Percentiles rank a stretch among this genome's conserved stretches.
phyloP scores from a whole-genome alignment of 2,888 invertebrate genomes.

The Hirudinaria manillensis region DNA sequence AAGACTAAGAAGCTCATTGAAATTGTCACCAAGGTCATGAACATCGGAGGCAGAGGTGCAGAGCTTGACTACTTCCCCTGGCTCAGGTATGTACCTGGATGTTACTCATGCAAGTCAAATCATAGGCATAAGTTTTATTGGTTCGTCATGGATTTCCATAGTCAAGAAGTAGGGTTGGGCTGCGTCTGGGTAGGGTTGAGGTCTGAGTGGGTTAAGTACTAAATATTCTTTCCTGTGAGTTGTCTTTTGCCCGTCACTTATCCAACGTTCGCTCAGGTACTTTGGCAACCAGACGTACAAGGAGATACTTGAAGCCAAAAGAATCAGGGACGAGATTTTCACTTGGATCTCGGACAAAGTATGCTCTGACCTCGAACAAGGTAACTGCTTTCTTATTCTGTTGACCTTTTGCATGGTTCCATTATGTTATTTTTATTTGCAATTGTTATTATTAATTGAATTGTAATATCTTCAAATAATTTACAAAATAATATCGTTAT shows the following conservation, averaged over 20 bases:
- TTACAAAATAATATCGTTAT: not conserved
- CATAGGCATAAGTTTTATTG: no score
- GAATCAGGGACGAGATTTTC: constrained; percentile 40
- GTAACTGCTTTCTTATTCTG: not conserved
- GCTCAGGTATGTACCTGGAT: no score
- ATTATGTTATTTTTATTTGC: not conserved
- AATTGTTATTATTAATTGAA: not conserved
- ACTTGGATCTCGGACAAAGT: constrained; percentile 30
- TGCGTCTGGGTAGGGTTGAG: no score
- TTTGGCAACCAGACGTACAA: constrained; percentile 39
- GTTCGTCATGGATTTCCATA: no score
- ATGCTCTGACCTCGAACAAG: constrained; percentile 7
- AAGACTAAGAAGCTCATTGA: constrained; percentile 26
- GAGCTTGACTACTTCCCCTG: constrained; percentile 45
- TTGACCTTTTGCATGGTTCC: not conserved
- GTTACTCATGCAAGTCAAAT: no score
- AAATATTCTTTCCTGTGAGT: no score
- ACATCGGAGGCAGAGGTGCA: constrained; percentile 38
- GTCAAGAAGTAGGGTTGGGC: no score
- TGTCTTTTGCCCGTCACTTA: no score
- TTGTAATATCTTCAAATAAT: not conserved
- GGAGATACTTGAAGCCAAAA: constrained; percentile 41
- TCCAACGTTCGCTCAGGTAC: no score
- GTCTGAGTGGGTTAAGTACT: no score
- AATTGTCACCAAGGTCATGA: constrained; percentile 33